These are phyloP conservation scores for Volucella inflata DNA, from an alignment of 2,888 invertebrate genomes.

Conservation along the genomic window DNA sequence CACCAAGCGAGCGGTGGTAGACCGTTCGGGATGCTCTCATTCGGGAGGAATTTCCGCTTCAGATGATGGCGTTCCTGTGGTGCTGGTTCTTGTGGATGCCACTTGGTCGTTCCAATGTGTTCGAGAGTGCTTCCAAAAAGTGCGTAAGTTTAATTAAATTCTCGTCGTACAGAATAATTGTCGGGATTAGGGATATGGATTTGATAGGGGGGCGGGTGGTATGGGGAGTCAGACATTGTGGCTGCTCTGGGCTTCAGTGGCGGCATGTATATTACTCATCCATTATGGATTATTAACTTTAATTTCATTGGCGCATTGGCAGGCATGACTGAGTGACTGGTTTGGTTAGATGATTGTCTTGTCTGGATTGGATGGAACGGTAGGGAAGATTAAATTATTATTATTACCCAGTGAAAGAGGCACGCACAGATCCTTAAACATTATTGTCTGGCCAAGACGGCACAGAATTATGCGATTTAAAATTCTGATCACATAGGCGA, in stretches of 20 bases:
- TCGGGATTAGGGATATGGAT: neutral
- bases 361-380: neutral
- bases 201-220: neutral
- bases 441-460: neutral
- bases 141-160: slow-evolving; percentile 57
- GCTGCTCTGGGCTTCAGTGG: neutral
- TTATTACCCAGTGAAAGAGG: slow-evolving; percentile 8
- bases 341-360: neutral
- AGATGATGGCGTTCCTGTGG: neutral
- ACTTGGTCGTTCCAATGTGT: too few relatives aligned
- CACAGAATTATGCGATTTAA: neutral
- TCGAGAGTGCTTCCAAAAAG: neutral
- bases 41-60: neutral
- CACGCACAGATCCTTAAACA: slow-evolving; percentile 15
- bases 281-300: slow-evolving; percentile 51
- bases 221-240: neutral
- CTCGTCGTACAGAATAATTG: slow-evolving; percentile 33
- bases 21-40: neutral
- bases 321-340: slow-evolving; percentile 21
- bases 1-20: slow-evolving; percentile 20
- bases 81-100: neutral
- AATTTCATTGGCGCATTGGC: slow-evolving; percentile 31
- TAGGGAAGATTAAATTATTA: slow-evolving; percentile 2
- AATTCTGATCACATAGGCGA: slow-evolving; percentile 20
- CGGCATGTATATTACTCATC: slow-evolving; percentile 16